phyloP scores from a whole-genome alignment of 1,140 invertebrate species.

The Drosophila albomicans region DNA sequence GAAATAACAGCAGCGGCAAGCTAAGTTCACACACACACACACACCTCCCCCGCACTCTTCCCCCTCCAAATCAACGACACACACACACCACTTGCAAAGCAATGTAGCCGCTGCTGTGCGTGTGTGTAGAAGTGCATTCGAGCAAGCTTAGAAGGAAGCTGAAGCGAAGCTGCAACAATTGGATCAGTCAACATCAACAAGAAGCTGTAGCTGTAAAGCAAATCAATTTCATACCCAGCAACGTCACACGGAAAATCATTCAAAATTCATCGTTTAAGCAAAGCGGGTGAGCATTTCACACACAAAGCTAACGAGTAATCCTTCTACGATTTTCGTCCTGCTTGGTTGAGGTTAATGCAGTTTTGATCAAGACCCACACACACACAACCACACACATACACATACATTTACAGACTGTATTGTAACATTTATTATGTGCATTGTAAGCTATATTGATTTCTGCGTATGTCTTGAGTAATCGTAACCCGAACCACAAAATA shows the following conservation, averaged over 20 bases:
- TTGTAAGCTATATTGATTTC: constrained; percentile 69
- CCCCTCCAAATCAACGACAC: constrained; percentile 13
- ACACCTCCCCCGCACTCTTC: constrained; percentile 14
- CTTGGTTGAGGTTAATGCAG: constrained; percentile 11
- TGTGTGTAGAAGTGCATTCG: constrained; percentile 32
- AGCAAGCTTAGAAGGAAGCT: neutral
- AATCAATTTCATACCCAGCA: constrained; percentile 54
- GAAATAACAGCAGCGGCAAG: constrained; percentile 17
- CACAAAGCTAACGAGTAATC: no score
- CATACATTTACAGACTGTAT: constrained; percentile 15
- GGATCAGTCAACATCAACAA: neutral
- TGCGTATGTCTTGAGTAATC: constrained; percentile 71
- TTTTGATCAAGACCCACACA: constrained; percentile 32
- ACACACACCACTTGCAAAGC: constrained; percentile 35
- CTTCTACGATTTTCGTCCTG: neutral
- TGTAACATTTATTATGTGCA: constrained; percentile 58
- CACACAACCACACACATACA: constrained; percentile 27
- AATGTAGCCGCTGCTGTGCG: constrained; percentile 58
- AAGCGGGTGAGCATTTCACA: constrained; percentile 68
- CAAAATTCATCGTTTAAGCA: constrained; percentile 85
- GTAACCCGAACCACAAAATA: constrained; percentile 21
- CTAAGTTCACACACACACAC: constrained; percentile 17
- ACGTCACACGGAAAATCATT: constrained; percentile 71
- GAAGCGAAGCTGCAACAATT: constrained; percentile 17
- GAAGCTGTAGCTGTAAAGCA: constrained; percentile 11